Base-by-base conservation (phyloP, 2,888 invertebrate species). In the Spialia ferax region DNA sequence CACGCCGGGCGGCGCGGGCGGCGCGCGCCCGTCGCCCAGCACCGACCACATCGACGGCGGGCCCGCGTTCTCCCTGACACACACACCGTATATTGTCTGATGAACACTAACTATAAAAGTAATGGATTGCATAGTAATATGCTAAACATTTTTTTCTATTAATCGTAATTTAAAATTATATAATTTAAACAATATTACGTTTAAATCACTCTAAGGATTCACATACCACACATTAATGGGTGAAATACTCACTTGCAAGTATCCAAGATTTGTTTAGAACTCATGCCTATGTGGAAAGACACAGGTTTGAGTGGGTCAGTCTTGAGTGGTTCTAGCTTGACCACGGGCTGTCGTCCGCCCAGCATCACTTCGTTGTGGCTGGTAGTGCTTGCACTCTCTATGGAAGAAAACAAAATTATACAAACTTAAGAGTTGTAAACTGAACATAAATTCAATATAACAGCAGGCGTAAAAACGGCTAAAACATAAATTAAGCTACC, bases 1-100 rank as follows among this genome's bases (percentile, higher is more conserved):
- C 98, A 98, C 97, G 71, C 97, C 95, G 0, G 99, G 98, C n/a
- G 98, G 98, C 55, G 95, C 94, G 0, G 99, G 99, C 0, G 98
- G 98, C 0, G 97, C 86, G 71, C 77, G 73, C 0, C 87, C 89
- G 76, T 88, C 88, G 70, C 94, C 94, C 74, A 92, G 82, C 77
- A 91, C 89, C 68, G 90, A 93, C 94, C 94, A 94, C 69, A 89
- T 77, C 8, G 87, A 80, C 50, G 93, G 85, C 15, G 89, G 82
- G 0, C 91, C 90, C 1, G 93, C 90, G 70, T 55, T 64, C 32
- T 64, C 63, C 32, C 63, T 63, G 18, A 10, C 0, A 18, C 7
- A 10, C n/a, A n/a, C n/a, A n/a, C n/a, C n/a, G n/a, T n/a, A n/a
- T n/a, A n/a, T n/a, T n/a, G n/a, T n/a, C n/a, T n/a, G n/a, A n/a